Conservation (phyloP, 2,113 vertebrate species). For the Sus scrofa region DNA sequence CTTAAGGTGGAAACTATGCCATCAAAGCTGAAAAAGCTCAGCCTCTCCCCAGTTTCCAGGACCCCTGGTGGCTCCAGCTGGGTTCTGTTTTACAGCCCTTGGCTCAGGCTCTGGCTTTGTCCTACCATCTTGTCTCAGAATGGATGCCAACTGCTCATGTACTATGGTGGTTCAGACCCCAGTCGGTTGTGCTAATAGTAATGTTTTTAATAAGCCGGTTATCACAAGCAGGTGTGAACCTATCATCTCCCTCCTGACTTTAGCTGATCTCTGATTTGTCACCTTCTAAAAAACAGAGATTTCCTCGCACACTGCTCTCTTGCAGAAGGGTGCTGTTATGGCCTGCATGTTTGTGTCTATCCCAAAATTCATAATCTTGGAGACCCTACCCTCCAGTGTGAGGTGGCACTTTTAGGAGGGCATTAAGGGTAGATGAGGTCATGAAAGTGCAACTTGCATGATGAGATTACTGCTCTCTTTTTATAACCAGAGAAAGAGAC, state of each 20-base stretch:
- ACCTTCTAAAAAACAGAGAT: neutral
- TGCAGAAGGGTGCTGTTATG: neutral
- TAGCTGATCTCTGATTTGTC: neutral
- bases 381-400: neutral
- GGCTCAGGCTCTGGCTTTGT: neutral
- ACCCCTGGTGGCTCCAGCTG: neutral
- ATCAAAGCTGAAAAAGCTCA: neutral
- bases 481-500: neutral
- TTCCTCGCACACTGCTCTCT: neutral
- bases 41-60: neutral
- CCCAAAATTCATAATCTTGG: neutral
- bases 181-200: neutral
- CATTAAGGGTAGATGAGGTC: neutral
- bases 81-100: neutral
- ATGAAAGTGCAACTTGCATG: neutral
- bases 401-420: neutral
- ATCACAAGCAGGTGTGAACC: neutral
- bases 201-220: neutral
- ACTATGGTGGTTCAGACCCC: neutral
- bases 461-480: neutral
- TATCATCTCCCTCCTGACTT: neutral
- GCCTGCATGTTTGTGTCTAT: neutral
- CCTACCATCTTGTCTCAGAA: slow-evolving; percentile 1
- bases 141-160: neutral
- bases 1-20: slow-evolving; percentile 72